Base-by-base conservation (phyloP, 2,113 vertebrate species). In the Bagarius yarrelli region DNA sequence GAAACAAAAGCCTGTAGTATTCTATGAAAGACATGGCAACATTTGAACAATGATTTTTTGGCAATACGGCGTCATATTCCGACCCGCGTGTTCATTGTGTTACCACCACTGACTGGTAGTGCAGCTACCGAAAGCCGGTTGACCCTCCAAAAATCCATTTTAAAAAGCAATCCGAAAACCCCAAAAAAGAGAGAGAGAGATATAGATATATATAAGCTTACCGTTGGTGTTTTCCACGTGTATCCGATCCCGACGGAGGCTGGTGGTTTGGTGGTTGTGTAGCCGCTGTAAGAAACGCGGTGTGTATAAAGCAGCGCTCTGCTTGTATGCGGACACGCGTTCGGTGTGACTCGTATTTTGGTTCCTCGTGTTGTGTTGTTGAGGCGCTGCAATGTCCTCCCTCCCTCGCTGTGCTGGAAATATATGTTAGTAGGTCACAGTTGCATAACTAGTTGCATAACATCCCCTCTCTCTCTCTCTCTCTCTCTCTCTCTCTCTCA, bases 381-480 rank as follows among this genome's bases (percentile, higher is more conserved):
- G 83, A 88, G 81, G 78, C 83, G 89, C 89, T 89, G 86, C 87
- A 84, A 32, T 87, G 88, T 80, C 86, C 87, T 88, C 83, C 78
- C 83, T 85, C 85, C 87, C 81, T 87, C 88, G 76, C 88, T 69
- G 81, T 40, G 86, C 87, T 89, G 88, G 85, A 89, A 92, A 93
- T 93, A 90, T 94, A 91, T 94, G 93, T 94, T 94, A 94, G 93
- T 94, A 92, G 93, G 93, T 94, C 93, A 94, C 90, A 86, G 93
- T 94, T 94, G 93, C 93, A 93, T 94, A 94, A 94, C 92, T 91
- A 87, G 92, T 82, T 76, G 74, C 79, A 77, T 94, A 92, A 93
- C 93, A 91, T 91, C 92, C 90, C 90, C 85, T 90, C 87, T 90
- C 86, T 90, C 86, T 78, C 70, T 81, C 81, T 76, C 78, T 76